Evolutionary conservation across 1,140 invertebrate genomes (phyloP).

Genomic region (Drosophila pachea): DNA sequence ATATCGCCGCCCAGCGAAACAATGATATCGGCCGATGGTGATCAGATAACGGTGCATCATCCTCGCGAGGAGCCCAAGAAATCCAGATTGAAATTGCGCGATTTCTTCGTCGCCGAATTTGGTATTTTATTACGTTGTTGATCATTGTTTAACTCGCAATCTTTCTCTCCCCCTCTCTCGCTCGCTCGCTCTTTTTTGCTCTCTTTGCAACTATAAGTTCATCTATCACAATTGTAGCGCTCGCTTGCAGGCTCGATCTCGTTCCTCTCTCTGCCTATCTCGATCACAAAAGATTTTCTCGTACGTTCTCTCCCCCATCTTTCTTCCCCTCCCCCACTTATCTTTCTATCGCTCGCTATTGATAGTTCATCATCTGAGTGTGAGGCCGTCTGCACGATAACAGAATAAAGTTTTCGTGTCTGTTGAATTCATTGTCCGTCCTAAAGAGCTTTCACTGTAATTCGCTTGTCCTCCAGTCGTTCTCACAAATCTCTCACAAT

Average conservation of each 20-base stretch:
- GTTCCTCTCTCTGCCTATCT: not conserved
- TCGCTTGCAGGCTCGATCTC: constrained; percentile 11
- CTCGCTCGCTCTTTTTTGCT: not conserved
- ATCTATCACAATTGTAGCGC: not conserved
- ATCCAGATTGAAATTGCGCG: constrained; percentile 74
- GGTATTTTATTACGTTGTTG: constrained; percentile 48
- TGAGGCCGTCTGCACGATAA: not conserved
- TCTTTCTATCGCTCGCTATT: not conserved
- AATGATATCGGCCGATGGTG: constrained; percentile 74
- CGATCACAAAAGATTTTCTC: too few species aligned
- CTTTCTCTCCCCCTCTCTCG: not conserved
- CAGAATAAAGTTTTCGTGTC: not conserved
- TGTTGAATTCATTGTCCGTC: not conserved
- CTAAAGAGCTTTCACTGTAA: not conserved
- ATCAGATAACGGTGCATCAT: constrained; percentile 78
- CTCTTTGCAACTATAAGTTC: not conserved
- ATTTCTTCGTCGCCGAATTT: constrained; percentile 79
- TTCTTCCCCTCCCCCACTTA: not conserved
- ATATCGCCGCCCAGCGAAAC: constrained; percentile 76
- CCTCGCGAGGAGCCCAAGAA: constrained; percentile 73
- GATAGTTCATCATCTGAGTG: not conserved
- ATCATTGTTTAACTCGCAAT: not conserved
- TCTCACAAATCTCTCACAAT: not conserved
- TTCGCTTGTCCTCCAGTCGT: not conserved
- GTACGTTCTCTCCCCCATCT: constrained; percentile 7